Evolutionary conservation across 2,888 invertebrate species (phyloP), one percentile per base, ranked within the genome.

Genomic region (Tolmerus cingulatus): DNA sequence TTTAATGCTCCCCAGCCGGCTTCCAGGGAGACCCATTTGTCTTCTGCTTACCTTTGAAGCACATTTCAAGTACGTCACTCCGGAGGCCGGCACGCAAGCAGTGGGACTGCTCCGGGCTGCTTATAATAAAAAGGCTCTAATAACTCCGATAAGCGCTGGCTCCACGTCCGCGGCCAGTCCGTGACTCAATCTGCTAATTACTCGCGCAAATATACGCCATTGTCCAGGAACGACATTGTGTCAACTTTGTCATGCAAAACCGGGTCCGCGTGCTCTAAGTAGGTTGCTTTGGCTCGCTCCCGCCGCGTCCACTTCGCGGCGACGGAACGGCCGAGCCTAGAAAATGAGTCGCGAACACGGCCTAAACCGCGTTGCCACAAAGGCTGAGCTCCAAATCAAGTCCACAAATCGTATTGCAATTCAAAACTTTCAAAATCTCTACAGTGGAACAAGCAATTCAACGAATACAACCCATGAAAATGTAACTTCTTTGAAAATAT

Each of bases 161-260:
- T 66, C 23, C 43, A 43, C 74, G 74, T 46, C 66, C 40, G 40
- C 30, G 30, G 9, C 34, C 8, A 51, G 85, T 3, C 74, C 74
- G 46, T 84, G 74, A 46, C 85, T 85, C 27, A 74, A 85, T 85
- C 74, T 16, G 43, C 85, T 85, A 85, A 85, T 85, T 85, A 85
- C 74, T 85, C 43, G 14, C 27, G 51, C 85, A 85, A 85, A 85
- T 46, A 85, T 74, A 27, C 46, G 85, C n/a, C 30, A 74, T 30
- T 85, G 51, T 85, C 74, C 74, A 74, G 74, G 30, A 74, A 51
- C 74, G 74, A 74, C 85, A 46, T 85, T 85, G 85, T 85, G 85
- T 85, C 85, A 85, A 85, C 85, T 74, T 74, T 74, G 85, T 74
- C 85, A 46, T 74, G 66, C 74, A 85, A 43, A 74, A 46, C 37